Base-by-base conservation (phyloP, 2,113 vertebrate genomes). In the Vanacampus margaritifer region DNA sequence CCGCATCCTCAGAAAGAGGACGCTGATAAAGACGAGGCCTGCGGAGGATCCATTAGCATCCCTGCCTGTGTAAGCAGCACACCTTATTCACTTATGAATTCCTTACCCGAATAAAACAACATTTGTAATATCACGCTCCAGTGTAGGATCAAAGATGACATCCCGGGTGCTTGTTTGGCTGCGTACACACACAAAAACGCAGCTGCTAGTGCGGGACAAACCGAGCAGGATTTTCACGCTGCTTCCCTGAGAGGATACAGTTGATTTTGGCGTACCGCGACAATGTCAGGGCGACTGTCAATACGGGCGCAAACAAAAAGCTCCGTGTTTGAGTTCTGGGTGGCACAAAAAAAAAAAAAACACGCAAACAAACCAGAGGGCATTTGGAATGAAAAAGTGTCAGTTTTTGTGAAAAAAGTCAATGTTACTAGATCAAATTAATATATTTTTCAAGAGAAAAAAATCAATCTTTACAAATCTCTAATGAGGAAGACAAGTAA, bases 281-380 rank as follows among this genome's bases (percentile, higher is more conserved):
- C 64, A 62, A 64, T 65, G 69, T 65, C 75, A 75, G 81, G 71
- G 64, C n/a, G 73, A 14, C 51, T 79, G 72, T 85, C 86, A 85
- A 79, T 68, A 67, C 32, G 37, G 68, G 35, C 68, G 64, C 84
- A 86, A 79, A 85, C 73, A 85, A 54, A 23, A 39, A 37, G 35
- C 64, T 71, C 56, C 43, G 73, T 86, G 86, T 89, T 86, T 88
- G 86, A 80, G 46, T 78, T 87, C 73, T 79, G 83, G 80, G 76
- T 75, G 81, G 73, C 71, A 78, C 71, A 58, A 53, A 75, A 76
- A 85, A 85, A 32, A 32, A 32, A 32, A 32, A 32, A 32, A 32
- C 28, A 32, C n/a, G 76, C 81, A 87, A 85, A 87, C 71, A 53
- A 17, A 45, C 14, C 43, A 46, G 58, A 71, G 51, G 78, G 72